A percentile compares a stretch with the other conserved stretches of the same genome.
Evolutionary conservation across 2,888 invertebrate species (phyloP).

Genomic region (Liodrosophila aerea): DNA sequence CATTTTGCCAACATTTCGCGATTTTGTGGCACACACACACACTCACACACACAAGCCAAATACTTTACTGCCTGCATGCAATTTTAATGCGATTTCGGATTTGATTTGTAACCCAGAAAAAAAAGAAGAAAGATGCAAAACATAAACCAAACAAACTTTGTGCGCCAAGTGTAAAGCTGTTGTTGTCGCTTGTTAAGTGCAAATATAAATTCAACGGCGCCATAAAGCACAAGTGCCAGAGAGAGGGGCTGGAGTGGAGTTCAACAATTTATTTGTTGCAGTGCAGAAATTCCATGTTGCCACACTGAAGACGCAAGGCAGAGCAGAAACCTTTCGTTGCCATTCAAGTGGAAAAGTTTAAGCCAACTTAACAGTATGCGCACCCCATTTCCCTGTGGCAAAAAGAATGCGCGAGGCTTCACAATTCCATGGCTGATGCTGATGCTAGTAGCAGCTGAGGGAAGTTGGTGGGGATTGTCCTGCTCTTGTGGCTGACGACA

Average conservation of each 20-base stretch:
- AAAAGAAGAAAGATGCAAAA: conserved; percentile 34
- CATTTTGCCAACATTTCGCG: conserved; percentile 15
- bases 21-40: conserved; percentile 31
- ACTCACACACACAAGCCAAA: too few species aligned
- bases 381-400: conserved; percentile 3
- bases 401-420: conserved; percentile 40
- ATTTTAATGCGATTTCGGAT: conserved; percentile 76
- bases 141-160: conserved; percentile 70
- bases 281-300: conserved; percentile 66
- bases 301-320: conserved; percentile 43
- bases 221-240: conserved; percentile 55
- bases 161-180: conserved; percentile 41
- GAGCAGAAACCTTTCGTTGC: conserved; percentile 75
- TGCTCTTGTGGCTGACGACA: conserved; percentile 26
- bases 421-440: conserved; percentile 9
- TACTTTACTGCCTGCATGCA: conserved; percentile 55
- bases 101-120: conserved; percentile 65
- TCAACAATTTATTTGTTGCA: conserved; percentile 74
- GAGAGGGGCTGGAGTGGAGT: conserved; percentile 15
- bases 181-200: conserved; percentile 64
- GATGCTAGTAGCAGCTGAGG: too few species aligned
- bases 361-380: conserved; percentile 63
- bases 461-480: neutral
- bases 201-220: conserved; percentile 71
- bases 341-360: conserved; percentile 77